Percentiles rank a stretch among this genome's conserved stretches.
These are phyloP conservation scores for Gallinago undulata DNA, from an alignment of 2,113 vertebrate species.

Conservation along the genomic window DNA sequence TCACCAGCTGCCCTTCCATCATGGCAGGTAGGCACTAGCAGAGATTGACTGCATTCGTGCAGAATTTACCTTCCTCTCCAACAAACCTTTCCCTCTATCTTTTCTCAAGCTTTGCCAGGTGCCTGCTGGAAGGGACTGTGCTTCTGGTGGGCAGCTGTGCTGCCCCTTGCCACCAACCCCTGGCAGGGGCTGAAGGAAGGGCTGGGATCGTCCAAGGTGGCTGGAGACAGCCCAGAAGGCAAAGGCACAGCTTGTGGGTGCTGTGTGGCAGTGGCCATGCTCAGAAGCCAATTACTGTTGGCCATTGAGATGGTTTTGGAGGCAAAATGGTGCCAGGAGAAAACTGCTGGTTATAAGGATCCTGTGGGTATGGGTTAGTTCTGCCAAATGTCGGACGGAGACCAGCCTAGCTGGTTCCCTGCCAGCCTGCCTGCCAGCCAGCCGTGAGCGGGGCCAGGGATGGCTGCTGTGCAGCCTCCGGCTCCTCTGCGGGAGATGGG, in stretches of 20 bases:
- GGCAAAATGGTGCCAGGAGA: neutral
- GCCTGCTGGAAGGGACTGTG: neutral
- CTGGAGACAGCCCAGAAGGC: neutral
- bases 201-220: neutral
- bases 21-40: neutral
- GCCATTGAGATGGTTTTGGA: fast-evolving
- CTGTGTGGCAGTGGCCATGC: neutral
- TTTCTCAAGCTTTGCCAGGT: neutral
- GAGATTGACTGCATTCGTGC: neutral
- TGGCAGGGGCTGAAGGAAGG: neutral
- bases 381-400: neutral
- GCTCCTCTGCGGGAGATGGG: fast-evolving
- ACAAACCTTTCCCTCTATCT: neutral
- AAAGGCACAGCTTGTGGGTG: neutral
- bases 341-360: neutral
- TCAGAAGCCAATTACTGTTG: neutral
- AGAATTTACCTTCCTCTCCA: neutral
- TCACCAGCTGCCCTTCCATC: neutral
- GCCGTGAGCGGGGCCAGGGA: fast-evolving
- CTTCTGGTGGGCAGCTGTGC: neutral
- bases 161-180: neutral
- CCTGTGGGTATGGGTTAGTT: neutral
- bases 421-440: neutral
- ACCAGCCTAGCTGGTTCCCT: neutral
- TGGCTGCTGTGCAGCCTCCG: neutral